Base-by-base conservation (phyloP, 2,113 vertebrate species). In the Pseudorasbora parva region DNA sequence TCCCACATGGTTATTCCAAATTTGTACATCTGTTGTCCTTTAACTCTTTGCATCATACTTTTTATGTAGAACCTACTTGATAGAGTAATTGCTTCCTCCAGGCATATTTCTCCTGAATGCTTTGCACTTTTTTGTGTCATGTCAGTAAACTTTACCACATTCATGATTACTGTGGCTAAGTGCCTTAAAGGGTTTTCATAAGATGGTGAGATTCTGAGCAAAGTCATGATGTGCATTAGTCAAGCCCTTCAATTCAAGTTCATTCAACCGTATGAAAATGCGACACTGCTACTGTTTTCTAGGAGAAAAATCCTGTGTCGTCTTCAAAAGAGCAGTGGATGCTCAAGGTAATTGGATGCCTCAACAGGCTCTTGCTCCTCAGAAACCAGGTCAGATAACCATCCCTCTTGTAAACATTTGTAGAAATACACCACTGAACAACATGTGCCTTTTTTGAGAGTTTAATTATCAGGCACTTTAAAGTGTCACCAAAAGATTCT, bases 391-490 rank as follows among this genome's bases (percentile, higher is more conserved):
- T 54, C 8, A 54, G 25, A 75, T 27, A 25, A 33, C 15, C 72
- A 74, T 30, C 25, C 5, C 15, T 54, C 7, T 30, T 74, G 25
- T 19, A 23, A 8, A 33, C 37, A 7, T 7, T 37, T 37, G 37
- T 37, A 37, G 37, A 37, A 0, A 37, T 7, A 37, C 15, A 8
- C 27, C 62, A 33, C 15, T 33, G 62, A 33, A 33, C 17, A 5
- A 19, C 27, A 64, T 64, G 33, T 17, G 12, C 9, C 9, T 25
- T 49, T 47, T 27, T 71, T 23, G 43, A 83, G 41, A 37, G 0
- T 30, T 49, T 69, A 43, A 56, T 81, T 71, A 83, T 33, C 2
- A 19, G 56, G 37, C 82, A 81, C 82, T 71, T 89, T 56, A 12
- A 74, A 51, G 43, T 15, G 7, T 74, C 27, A 10, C 9, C 25